These are phyloP conservation scores for Pteruthius melanotis DNA, from an alignment of 2,113 vertebrate species.

Conservation along the genomic window DNA sequence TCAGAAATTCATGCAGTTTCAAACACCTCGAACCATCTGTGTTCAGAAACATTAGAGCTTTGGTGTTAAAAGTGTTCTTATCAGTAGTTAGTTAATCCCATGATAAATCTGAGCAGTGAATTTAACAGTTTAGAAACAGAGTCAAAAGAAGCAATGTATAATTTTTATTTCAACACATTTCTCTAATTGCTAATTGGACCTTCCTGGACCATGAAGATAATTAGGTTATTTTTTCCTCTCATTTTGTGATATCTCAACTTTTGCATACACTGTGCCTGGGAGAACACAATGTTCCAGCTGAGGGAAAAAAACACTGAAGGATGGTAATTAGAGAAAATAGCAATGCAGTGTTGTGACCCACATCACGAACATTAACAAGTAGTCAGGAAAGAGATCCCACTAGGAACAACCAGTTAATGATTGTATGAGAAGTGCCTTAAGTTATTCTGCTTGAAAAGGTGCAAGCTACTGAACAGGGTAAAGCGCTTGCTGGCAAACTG, in stretches of 20 bases:
- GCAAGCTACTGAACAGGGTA: not conserved
- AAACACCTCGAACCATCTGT: conserved; percentile 13
- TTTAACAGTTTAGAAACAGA: not conserved
- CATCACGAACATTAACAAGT: conserved; percentile 11
- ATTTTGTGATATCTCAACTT: not conserved
- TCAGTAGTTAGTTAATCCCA: conserved; percentile 20
- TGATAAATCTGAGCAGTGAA: conserved; percentile 37
- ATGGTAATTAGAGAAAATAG: not conserved
- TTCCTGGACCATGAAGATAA: conserved; percentile 44
- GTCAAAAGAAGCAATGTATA: conserved; percentile 27
- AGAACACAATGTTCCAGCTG: conserved; percentile 20
- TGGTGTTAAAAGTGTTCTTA: conserved; percentile 19
- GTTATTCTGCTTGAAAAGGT: not conserved
- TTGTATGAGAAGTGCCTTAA: not conserved
- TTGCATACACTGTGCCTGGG: not conserved
- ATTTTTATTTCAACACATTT: conserved; percentile 44
- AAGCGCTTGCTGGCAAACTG: not conserved
- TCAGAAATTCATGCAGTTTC: conserved; percentile 4
- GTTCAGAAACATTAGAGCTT: conserved; percentile 6
- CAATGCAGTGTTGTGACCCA: not conserved
- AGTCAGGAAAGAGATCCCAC: not conserved
- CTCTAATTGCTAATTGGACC: conserved; percentile 44
- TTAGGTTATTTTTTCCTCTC: conserved; percentile 40
- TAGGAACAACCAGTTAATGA: conserved; percentile 11
- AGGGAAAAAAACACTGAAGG: not conserved